phyloP scores from a whole-genome alignment of 2,797 vertebrate species.

The Spea hammondii region DNA sequence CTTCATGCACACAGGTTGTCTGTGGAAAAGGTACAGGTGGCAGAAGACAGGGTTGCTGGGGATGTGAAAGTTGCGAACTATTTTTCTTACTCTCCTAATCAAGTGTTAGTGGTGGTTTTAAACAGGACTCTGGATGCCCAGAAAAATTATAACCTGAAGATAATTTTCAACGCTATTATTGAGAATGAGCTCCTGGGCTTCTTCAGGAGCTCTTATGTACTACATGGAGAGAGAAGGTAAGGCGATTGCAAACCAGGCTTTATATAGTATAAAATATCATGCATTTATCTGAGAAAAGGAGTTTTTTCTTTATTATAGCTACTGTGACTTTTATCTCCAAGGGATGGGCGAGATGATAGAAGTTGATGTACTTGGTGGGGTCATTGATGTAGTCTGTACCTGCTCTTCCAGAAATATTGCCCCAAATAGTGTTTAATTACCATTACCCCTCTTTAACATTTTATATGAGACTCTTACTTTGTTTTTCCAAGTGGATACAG shows the following conservation, averaged over 20 bases:
- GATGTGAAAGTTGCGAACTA: conserved; percentile 80
- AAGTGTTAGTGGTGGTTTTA: conserved; percentile 86
- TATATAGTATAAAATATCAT: neutral
- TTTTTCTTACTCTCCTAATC: conserved; percentile 81
- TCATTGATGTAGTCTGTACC: too few species aligned
- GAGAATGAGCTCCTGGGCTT: conserved; percentile 93
- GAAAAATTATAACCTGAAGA: conserved; percentile 83
- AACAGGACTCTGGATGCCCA: conserved; percentile 85
- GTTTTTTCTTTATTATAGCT: too few species aligned
- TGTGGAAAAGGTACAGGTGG: conserved; percentile 76
- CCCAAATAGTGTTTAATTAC: too few species aligned
- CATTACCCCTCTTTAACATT: too few species aligned
- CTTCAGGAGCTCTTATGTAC: conserved; percentile 89
- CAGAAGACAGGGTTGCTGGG: conserved; percentile 75
- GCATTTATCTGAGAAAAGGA: too few species aligned
- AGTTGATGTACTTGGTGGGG: too few species aligned
- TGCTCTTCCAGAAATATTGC: too few species aligned
- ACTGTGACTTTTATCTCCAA: too few species aligned
- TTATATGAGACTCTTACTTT: too few species aligned
- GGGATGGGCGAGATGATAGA: too few species aligned
- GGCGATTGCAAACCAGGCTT: neutral
- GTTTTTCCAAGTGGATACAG: too few species aligned
- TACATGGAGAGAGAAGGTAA: conserved; percentile 87
- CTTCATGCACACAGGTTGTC: conserved; percentile 85
- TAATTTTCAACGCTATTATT: conserved; percentile 84